Conservation (phyloP, 1,140 invertebrate genomes). For the Helicoverpa zea region DNA sequence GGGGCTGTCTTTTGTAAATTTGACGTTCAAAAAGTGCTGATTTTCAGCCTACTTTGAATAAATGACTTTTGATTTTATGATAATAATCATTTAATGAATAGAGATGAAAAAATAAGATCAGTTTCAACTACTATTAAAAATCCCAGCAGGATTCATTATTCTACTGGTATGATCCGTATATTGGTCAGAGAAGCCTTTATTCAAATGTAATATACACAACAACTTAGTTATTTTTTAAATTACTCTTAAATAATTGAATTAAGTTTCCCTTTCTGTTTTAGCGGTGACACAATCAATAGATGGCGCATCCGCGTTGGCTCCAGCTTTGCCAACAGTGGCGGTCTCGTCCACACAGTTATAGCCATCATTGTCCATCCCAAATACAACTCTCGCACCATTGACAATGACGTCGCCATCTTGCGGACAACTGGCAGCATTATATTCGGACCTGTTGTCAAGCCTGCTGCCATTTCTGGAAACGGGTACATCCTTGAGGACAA, state of each 20-base stretch:
- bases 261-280: slow-evolving; percentile 48
- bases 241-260: neutral
- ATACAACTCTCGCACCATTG: slow-evolving; percentile 86
- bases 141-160: neutral
- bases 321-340: slow-evolving; percentile 61
- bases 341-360: slow-evolving; percentile 50
- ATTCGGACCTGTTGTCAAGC: slow-evolving; percentile 37
- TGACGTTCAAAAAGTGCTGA: too few relatives aligned
- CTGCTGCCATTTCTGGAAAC: slow-evolving; percentile 54
- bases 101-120: too few relatives aligned
- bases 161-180: neutral
- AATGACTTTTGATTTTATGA: too few relatives aligned
- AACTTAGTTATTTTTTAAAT: too few relatives aligned
- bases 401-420: slow-evolving; percentile 88
- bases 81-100: too few relatives aligned
- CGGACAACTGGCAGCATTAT: slow-evolving; percentile 69
- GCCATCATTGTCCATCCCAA: slow-evolving; percentile 81
- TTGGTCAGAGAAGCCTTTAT: too few relatives aligned
- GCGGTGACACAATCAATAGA: slow-evolving; percentile 52
- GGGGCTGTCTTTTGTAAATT: too few relatives aligned
- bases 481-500: slow-evolving; percentile 59
- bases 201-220: too few relatives aligned
- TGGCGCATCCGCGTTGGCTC: slow-evolving; percentile 66
- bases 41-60: too few relatives aligned
- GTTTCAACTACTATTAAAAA: too few relatives aligned